Base-by-base conservation (phyloP, 2,113 vertebrate genomes). In the Crotalus horridus region DNA sequence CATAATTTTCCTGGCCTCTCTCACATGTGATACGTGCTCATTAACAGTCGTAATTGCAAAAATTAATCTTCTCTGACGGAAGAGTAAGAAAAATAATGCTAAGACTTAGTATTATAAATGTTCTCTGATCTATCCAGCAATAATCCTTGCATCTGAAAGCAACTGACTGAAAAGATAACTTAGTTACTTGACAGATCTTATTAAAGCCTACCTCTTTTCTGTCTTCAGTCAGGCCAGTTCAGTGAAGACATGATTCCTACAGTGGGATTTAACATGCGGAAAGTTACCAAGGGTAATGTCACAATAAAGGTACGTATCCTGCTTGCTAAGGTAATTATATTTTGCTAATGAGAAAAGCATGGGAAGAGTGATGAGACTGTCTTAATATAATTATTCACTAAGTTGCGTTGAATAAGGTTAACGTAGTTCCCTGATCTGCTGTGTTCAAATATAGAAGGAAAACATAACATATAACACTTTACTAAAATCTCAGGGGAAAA, bases 171-270 rank as follows among this genome's bases (percentile, higher is more conserved):
- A 86, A 0, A 53, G 51, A 2, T 51, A 55, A 15, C 88, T 85
- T 29, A 55, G 17, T 54, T 89, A n/a, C 9, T 48, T 85, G 39
- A 13, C 89, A 43, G 3, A 59, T 91, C 33, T 90, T 81, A 89
- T 55, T 89, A 51, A 23, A 87, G 24, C 85, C 39, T 4, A 13
- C 0, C 10, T 48, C 89, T 94, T 92, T 94, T 9, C 94, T 93
- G 64, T 94, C 23, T 96, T 53, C 95, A 98, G 98, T 98, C 98
- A 91, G 98, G 98, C 94, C 98, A 98, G 10, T 98, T 98, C 97
- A 98, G 97, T 94, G 98, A 98, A 96, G 98, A 98, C 93, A 98
- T 98, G 98, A 98, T 98, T 93, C 98, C 98, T 87, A 98, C 98
- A 1, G 98, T 98, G 95, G 98, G 98, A 94, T 98, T 98, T 97